A percentile compares a stretch with the other conserved stretches of the same genome.
phyloP scores from a whole-genome alignment of 2,113 vertebrate genomes.

The Seriola dumerili region DNA sequence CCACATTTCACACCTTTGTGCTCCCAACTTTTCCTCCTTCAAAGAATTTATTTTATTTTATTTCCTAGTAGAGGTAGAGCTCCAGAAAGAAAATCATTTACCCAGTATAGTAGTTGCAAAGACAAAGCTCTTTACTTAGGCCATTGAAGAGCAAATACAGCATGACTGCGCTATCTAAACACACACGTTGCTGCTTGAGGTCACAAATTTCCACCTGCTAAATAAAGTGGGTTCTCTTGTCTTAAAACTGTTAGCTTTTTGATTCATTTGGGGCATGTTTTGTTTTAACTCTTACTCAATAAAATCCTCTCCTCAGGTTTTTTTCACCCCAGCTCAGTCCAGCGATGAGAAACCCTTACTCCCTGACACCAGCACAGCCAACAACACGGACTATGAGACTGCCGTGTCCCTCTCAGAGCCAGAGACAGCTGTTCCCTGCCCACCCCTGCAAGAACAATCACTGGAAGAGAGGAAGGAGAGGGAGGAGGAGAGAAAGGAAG shows the following conservation, averaged over 20 bases:
- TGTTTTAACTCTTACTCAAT: conserved; percentile 4
- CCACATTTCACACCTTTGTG: conserved; percentile 53
- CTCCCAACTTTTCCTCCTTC: conserved; percentile 13
- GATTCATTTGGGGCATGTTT: background rate
- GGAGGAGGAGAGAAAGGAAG: conserved; percentile 71
- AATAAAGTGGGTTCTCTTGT: background rate
- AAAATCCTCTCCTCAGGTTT: conserved; percentile 81
- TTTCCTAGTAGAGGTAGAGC: conserved; percentile 1
- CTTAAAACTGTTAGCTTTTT: background rate
- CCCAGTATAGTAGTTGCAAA: background rate
- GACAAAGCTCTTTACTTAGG: background rate
- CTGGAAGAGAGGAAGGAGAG: conserved; percentile 73
- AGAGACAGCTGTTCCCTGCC: conserved; percentile 72
- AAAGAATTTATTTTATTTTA: conserved; percentile 37
- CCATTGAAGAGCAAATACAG: conserved; percentile 21
- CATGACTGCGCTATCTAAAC: conserved; percentile 29
- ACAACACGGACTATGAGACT: conserved; percentile 82
- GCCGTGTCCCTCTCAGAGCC: conserved; percentile 74
- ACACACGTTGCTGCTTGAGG: conserved; percentile 26
- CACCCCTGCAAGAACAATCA: conserved; percentile 68
- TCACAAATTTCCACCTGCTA: conserved; percentile 1
- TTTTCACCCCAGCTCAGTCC: conserved; percentile 78
- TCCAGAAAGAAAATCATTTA: conserved; percentile 20
- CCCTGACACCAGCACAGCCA: conserved; percentile 79
- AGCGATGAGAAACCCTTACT: conserved; percentile 71